A percentile compares a stretch with the other conserved stretches of the same genome.
phyloP scores from a whole-genome alignment of 2,797 vertebrate species.

The Cyprinodon diabolis region DNA sequence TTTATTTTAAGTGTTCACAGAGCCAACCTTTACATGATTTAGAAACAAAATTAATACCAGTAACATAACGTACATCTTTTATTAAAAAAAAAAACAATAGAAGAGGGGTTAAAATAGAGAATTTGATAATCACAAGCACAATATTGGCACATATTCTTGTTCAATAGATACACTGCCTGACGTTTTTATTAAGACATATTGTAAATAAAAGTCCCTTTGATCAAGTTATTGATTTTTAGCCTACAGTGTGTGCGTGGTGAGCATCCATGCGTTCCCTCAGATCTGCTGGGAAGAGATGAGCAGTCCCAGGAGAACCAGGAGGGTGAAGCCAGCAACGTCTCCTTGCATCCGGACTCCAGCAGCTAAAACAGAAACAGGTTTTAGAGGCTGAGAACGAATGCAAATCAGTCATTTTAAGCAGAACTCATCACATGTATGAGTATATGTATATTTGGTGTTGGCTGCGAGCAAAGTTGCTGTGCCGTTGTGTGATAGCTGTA shows the following conservation, averaged over 20 bases:
- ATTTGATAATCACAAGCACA: slow-evolving; percentile 14
- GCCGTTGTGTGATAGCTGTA: neutral
- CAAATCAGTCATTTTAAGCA: neutral
- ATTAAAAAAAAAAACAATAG: neutral
- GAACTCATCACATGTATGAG: neutral
- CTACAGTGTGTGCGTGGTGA: neutral
- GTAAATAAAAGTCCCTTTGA: neutral
- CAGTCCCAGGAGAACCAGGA: slow-evolving; percentile 46
- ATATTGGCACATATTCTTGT: slow-evolving; percentile 31
- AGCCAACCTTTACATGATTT: neutral
- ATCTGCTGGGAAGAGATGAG: slow-evolving; percentile 40
- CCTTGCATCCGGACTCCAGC: slow-evolving; percentile 27
- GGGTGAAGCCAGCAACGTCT: slow-evolving; percentile 26
- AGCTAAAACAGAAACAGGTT: slow-evolving; percentile 42
- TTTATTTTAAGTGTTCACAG: slow-evolving; percentile 1
- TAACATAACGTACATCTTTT: slow-evolving; percentile 1
- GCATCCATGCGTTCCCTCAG: slow-evolving; percentile 15
- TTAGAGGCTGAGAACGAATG: slow-evolving; percentile 5
- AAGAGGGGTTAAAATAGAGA: neutral
- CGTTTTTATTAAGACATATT: slow-evolving; percentile 11
- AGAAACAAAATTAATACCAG: neutral
- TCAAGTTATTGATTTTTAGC: neutral
- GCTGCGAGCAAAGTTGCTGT: neutral
- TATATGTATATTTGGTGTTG: neutral
- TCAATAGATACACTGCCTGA: slow-evolving; percentile 1